Conservation (phyloP, 2,113 vertebrate genomes). For the Prionailurus viverrinus region DNA sequence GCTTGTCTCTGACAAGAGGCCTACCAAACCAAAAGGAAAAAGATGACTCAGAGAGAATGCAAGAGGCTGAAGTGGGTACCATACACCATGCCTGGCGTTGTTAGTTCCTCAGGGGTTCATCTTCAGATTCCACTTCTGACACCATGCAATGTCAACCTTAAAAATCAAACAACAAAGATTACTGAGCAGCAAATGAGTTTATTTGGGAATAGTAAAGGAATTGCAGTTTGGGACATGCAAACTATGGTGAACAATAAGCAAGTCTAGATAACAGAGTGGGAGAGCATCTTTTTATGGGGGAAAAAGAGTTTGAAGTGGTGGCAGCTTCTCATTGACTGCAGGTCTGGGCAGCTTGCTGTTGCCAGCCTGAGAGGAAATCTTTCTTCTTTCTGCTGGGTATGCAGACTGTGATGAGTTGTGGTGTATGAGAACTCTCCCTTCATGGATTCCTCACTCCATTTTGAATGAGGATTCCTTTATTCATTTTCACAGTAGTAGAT, state of each 20-base stretch:
- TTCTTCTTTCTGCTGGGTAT: neutral
- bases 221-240: neutral
- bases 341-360: neutral
- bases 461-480: neutral
- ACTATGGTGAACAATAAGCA: neutral
- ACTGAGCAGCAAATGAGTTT: neutral
- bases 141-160: neutral
- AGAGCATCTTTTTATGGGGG: neutral
- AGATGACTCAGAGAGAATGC: neutral
- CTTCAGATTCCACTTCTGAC: neutral
- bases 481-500: neutral
- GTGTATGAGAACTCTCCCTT: neutral
- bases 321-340: neutral
- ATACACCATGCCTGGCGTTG: neutral
- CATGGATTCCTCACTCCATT: neutral
- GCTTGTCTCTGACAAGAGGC: neutral
- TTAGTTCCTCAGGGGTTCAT: neutral
- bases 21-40: neutral
- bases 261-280: neutral
- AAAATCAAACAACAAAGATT: neutral
- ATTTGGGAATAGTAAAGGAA: neutral
- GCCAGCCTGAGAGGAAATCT: neutral
- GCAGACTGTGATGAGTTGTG: neutral
- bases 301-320: neutral
- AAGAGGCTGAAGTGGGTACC: neutral